These are phyloP conservation scores for Momotus momota DNA, from an alignment of 2,797 vertebrate species.

Conservation along the genomic window DNA sequence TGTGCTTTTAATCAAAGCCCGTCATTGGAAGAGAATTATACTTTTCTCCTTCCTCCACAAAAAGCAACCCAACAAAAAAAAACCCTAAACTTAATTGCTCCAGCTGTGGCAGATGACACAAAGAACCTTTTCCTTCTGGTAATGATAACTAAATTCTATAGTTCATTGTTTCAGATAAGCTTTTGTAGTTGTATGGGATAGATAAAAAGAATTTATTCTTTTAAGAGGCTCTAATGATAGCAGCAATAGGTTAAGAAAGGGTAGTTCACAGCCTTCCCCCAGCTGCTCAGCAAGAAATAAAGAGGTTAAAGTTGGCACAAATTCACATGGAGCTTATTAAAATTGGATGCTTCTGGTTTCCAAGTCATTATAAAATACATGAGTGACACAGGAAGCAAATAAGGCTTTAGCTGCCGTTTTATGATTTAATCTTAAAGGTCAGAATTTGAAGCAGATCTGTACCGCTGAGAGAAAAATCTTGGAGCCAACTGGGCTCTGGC, in stretches of 20 bases:
- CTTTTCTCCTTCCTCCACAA: neutral
- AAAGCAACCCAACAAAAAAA: neutral
- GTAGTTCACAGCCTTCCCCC: neutral
- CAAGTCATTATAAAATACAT: neutral
- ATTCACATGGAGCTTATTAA: conserved; percentile 8
- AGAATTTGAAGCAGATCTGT: neutral
- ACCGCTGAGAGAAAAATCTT: neutral
- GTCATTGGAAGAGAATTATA: neutral
- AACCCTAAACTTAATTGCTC: neutral
- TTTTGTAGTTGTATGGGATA: neutral
- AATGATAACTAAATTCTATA: conserved; percentile 33
- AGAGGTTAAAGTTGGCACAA: neutral
- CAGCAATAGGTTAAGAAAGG: conserved; percentile 8
- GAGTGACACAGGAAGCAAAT: neutral
- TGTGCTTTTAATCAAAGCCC: neutral
- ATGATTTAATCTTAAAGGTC: conserved; percentile 6
- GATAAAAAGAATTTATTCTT: conserved; percentile 24
- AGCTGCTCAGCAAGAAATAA: neutral
- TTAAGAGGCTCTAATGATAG: neutral
- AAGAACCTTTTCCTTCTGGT: neutral
- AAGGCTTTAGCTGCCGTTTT: conserved; percentile 5
- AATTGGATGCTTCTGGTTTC: conserved; percentile 1
- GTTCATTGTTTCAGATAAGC: conserved; percentile 37
- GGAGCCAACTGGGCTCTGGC: neutral
- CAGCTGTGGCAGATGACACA: neutral